Conservation (phyloP, 2,113 vertebrate genomes). For the Brachyistius frenatus region DNA sequence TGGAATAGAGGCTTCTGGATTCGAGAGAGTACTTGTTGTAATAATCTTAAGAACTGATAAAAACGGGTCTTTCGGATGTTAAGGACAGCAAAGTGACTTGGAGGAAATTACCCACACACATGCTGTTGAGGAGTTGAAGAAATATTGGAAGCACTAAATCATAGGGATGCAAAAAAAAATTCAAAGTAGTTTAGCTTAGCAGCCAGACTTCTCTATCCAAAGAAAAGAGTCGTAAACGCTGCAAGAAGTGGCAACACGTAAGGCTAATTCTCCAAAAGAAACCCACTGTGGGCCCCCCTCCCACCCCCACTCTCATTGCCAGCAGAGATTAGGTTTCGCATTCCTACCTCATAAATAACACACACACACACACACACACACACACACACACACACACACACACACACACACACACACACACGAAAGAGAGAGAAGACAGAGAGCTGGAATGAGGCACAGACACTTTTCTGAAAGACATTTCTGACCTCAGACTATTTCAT, state of each 20-base stretch:
- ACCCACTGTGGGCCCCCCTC: slow-evolving; percentile 20
- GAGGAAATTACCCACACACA: not conserved
- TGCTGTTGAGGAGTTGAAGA: not conserved
- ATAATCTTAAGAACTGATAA: too few relatives aligned
- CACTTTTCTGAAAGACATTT: slow-evolving; percentile 56
- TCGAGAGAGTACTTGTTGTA: too few relatives aligned
- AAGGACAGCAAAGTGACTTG: too few relatives aligned
- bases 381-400: slow-evolving; percentile 22
- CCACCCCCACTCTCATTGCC: slow-evolving; percentile 25
- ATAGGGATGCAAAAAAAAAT: not conserved
- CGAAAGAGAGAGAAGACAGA: slow-evolving; percentile 3
- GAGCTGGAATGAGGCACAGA: slow-evolving; percentile 39
- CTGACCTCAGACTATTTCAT: slow-evolving; percentile 63
- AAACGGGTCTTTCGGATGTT: too few relatives aligned
- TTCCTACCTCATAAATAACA: slow-evolving; percentile 72
- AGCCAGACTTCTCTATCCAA: not conserved
- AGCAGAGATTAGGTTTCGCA: slow-evolving; percentile 76
- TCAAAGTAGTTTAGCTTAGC: not conserved
- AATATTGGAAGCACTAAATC: not conserved
- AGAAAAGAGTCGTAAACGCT: slow-evolving; percentile 46
- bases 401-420: slow-evolving; percentile 4
- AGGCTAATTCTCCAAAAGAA: slow-evolving; percentile 57
- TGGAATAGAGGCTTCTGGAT: too few relatives aligned
- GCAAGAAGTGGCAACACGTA: slow-evolving; percentile 39
- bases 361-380: slow-evolving; percentile 39